phyloP scores from a whole-genome alignment of 1,140 invertebrate genomes.

The Bicyclus anynana region DNA sequence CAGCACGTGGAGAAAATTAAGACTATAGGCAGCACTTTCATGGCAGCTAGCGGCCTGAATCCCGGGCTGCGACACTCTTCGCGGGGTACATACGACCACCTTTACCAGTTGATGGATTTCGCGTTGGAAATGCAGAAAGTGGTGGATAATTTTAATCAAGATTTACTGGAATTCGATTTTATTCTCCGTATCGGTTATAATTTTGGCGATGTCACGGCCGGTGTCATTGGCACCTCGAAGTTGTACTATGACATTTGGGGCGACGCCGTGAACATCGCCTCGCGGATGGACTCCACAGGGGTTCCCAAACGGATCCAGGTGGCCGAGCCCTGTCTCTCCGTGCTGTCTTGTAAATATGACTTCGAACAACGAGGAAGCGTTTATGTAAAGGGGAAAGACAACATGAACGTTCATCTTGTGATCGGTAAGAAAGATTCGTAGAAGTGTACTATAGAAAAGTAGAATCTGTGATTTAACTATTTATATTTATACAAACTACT shows the following conservation, averaged over 20 bases:
- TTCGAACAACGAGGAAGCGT: conserved; percentile 91
- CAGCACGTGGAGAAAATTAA: conserved; percentile 98
- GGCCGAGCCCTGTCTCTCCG: conserved; percentile 83
- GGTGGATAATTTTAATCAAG: conserved; percentile 92
- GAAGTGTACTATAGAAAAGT: conserved; percentile 54
- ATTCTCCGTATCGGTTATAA: conserved; percentile 92
- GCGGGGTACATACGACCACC: conserved; percentile 84
- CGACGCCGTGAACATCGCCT: conserved; percentile 98
- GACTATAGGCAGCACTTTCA: conserved; percentile 97
- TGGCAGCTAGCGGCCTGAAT: conserved; percentile 97
- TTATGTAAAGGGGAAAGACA: conserved; percentile 96
- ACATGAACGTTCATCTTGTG: conserved; percentile 93
- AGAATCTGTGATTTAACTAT: conserved; percentile 76
- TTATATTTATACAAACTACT: conserved; percentile 48
- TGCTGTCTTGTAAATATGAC: conserved; percentile 83
- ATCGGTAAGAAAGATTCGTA: conserved; percentile 74
- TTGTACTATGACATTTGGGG: conserved; percentile 99
- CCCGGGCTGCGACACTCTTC: conserved; percentile 81
- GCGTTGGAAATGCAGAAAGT: conserved; percentile 91
- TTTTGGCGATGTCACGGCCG: conserved; percentile 94
- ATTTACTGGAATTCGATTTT: conserved; percentile 92
- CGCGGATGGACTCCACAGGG: conserved; percentile 96
- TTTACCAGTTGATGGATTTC: conserved; percentile 93
- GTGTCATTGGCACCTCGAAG: conserved; percentile 97
- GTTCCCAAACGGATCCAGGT: conserved; percentile 92